These are phyloP conservation scores for Biston betularia DNA, from an alignment of 2,888 invertebrate genomes.

Conservation along the genomic window DNA sequence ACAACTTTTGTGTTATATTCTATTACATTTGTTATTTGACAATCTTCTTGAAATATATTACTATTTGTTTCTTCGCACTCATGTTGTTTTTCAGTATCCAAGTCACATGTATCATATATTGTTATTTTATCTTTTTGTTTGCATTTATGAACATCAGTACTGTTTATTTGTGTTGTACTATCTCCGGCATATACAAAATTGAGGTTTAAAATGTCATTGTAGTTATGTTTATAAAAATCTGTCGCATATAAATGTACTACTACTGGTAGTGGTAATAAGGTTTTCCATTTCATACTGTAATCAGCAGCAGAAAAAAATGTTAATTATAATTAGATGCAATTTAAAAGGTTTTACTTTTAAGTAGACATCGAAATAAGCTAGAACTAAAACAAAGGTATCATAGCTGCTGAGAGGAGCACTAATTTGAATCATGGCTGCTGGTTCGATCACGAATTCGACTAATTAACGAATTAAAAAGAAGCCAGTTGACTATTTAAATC, in stretches of 20 bases:
- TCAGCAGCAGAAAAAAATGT: not conserved
- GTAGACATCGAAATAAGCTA: too few species aligned
- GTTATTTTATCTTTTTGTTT: not conserved
- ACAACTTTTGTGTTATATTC: constrained; percentile 3
- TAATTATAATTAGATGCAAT: too few species aligned
- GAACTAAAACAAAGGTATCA: too few species aligned
- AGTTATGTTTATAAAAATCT: not conserved
- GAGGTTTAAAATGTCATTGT: not conserved
- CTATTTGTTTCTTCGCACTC: not conserved
- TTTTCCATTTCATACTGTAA: not conserved
- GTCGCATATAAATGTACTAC: not conserved
- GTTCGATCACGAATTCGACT: too few species aligned
- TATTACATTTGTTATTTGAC: not conserved
- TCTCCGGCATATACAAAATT: constrained; percentile 8
- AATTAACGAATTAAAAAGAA: too few species aligned
- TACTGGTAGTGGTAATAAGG: too few species aligned
- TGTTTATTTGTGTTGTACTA: not conserved
- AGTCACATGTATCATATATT: not conserved
- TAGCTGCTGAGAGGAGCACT: too few species aligned
- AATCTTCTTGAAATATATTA: not conserved
- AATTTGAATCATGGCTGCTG: too few species aligned
- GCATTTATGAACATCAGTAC: not conserved
- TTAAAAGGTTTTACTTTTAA: too few species aligned
- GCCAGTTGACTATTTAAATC: too few species aligned
- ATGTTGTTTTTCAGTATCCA: not conserved